Evolutionary conservation across 2,888 invertebrate species (phyloP).

Genomic region (Pachymerium ferrugineum): DNA sequence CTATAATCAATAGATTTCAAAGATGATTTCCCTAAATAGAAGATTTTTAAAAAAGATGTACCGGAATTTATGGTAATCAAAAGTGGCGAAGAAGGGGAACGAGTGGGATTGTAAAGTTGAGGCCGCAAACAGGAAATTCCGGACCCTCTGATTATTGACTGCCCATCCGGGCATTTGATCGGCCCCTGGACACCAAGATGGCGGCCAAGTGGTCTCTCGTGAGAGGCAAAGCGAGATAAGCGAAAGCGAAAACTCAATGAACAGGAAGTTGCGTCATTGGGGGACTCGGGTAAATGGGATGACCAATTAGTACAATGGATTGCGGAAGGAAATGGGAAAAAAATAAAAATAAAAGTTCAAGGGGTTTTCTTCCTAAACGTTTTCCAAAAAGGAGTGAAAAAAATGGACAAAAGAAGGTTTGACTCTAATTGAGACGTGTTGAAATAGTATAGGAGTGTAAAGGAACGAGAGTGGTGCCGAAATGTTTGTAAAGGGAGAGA

Average conservation of each 20-base stretch:
- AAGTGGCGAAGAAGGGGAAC: background rate
- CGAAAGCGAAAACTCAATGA: background rate
- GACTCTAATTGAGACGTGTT: background rate
- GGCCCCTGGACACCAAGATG: background rate
- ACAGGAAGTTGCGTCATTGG: background rate
- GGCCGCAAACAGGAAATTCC: background rate
- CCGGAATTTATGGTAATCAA: background rate
- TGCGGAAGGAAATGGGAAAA: no score
- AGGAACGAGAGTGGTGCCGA: no score
- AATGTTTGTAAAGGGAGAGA: background rate
- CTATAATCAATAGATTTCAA: no score
- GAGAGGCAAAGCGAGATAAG: background rate
- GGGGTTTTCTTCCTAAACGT: no score
- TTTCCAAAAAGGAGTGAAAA: background rate
- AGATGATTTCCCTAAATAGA: no score
- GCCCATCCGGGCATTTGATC: conserved; percentile 2
- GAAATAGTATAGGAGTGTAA: background rate
- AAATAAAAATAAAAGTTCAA: no score
- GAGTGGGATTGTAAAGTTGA: background rate
- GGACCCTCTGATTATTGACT: background rate
- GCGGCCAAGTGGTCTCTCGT: background rate
- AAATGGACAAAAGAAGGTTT: background rate
- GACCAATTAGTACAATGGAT: background rate
- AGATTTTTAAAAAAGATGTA: no score
- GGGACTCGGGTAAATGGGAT: background rate